These are phyloP conservation scores for Venustaconcha ellipsiformis DNA, from an alignment of 1,140 invertebrate species.

Conservation along the genomic window DNA sequence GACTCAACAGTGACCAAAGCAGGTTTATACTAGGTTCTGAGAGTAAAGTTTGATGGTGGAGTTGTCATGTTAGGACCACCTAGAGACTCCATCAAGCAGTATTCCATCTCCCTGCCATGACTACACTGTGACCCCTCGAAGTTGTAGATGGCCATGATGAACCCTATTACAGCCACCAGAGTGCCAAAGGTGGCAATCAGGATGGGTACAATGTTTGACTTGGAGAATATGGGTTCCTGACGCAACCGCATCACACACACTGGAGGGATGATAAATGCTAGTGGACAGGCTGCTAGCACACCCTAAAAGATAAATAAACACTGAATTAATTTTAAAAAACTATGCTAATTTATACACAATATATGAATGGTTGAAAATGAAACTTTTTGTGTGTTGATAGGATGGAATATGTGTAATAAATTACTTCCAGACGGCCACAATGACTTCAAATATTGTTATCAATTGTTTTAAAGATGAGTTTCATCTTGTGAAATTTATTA, in stretches of 20 bases:
- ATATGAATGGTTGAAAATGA: background rate
- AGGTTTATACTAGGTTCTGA: too few relatives aligned
- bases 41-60: background rate
- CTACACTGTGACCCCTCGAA: conserved; percentile 73
- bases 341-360: background rate
- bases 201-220: conserved; percentile 80
- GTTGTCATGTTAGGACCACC: background rate
- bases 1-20: too few relatives aligned
- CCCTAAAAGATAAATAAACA: conserved; percentile 73
- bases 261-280: conserved; percentile 87
- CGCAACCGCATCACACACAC: conserved; percentile 84
- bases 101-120: conserved; percentile 76
- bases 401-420: background rate
- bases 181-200: conserved; percentile 80
- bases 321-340: background rate
- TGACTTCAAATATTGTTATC: background rate
- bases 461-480: background rate
- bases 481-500: background rate
- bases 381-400: background rate
- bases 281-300: conserved; percentile 84
- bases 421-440: background rate
- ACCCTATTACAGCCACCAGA: conserved; percentile 77
- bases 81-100: conserved; percentile 70
- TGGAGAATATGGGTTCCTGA: conserved; percentile 78
- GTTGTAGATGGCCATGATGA: conserved; percentile 73